A percentile compares a stretch with the other conserved stretches of the same genome.
Conservation (phyloP, 2,888 invertebrate genomes). For the Calameuta filiformis region DNA sequence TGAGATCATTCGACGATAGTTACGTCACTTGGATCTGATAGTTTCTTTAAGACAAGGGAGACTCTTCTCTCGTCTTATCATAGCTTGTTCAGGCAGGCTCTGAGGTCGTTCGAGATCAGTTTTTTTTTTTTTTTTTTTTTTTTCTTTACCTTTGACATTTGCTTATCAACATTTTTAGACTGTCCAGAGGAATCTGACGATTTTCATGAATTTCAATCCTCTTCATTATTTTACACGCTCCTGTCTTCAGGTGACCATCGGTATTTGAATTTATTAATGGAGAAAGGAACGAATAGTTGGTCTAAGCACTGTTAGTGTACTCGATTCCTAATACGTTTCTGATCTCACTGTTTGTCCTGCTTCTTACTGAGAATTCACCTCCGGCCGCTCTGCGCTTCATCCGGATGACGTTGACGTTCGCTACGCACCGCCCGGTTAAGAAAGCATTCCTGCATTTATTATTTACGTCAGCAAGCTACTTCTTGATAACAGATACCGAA, state of each 20-base stretch:
- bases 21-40: no score
- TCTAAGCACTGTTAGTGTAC: not conserved
- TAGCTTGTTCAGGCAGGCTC: not conserved
- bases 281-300: not conserved
- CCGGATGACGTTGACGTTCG: not conserved
- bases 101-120: not conserved
- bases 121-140: no score
- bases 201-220: not conserved
- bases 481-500: not conserved
- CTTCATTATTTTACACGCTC: not conserved
- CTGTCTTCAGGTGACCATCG: not conserved
- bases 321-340: not conserved
- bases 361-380: not conserved
- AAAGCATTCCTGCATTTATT: not conserved
- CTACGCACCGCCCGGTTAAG: not conserved
- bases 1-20: no score
- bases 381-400: not conserved
- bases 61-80: not conserved
- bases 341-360: not conserved
- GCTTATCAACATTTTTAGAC: not conserved
- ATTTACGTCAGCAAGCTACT: not conserved
- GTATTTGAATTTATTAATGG: not conserved
- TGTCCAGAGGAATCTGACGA: not conserved
- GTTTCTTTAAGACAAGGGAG: not conserved
- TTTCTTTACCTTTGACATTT: not conserved